Conservation (phyloP, 2,113 vertebrate species). For the Alexandromys fortis region DNA sequence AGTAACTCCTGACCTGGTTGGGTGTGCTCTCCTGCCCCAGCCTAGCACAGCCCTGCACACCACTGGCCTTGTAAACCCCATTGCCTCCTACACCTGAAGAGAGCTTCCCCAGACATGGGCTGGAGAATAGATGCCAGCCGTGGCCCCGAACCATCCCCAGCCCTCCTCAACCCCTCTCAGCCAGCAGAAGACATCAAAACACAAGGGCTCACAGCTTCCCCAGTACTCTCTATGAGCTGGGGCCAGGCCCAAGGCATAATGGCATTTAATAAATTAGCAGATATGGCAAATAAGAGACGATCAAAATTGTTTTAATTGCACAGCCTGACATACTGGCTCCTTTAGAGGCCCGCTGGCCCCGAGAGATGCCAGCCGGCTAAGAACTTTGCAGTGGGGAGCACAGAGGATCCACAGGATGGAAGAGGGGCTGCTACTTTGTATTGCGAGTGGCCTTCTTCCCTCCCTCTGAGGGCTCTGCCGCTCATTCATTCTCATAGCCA, state of each 20-base stretch:
- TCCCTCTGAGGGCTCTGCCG: not conserved
- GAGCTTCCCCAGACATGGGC: not conserved
- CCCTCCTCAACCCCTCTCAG: not conserved
- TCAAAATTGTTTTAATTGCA: constrained; percentile 17
- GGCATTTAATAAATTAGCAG: constrained; percentile 66
- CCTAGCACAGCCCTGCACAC: not conserved
- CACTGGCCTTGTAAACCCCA: not conserved
- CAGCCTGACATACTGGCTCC: not conserved
- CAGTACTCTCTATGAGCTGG: not conserved
- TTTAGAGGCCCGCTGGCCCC: constrained; percentile 23
- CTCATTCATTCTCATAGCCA: constrained; percentile 20
- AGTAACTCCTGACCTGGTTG: not conserved
- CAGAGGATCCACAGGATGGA: not conserved
- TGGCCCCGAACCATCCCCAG: not conserved
- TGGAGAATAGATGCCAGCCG: not conserved
- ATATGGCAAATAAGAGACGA: constrained; percentile 56
- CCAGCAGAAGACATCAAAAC: not conserved
- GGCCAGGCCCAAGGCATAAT: not conserved
- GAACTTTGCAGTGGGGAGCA: not conserved
- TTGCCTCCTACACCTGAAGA: not conserved
- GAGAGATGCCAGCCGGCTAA: not conserved
- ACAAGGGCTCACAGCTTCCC: not conserved
- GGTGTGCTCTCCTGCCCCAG: fast-evolving
- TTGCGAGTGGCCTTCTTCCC: not conserved
- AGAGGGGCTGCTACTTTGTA: not conserved